Base-by-base conservation (phyloP, 2,888 invertebrate species). In the Aspidiotus rigidus region DNA sequence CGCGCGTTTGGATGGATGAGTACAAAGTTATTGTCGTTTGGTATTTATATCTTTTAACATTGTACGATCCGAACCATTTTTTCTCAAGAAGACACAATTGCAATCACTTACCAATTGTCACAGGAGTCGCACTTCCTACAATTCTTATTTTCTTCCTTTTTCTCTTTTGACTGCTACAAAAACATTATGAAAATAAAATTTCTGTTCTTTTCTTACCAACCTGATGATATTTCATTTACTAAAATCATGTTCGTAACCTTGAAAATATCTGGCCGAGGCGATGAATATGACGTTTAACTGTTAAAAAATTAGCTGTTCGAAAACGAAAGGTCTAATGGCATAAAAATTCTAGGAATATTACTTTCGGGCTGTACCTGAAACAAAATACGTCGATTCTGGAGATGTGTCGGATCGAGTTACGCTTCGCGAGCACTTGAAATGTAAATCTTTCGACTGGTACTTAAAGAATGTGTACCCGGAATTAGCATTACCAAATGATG, bases 1-100 rank as follows among this genome's bases (percentile, higher is more conserved):
- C 96, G 0, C 83, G 89, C 75, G 97, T 98, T 0, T 99, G 98
- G 98, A 87, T 99, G 89, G 98, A 98, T 77, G 88, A 93, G 60
- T 98, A 89, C 77, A 88, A 88, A 69, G 71, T 56, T 9, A 40
- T 59, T 54, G 56, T 7, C 56, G 56, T 56, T 15, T 11, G 7
- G 9, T 11, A 56, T 56, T 56, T 56, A 10, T 17, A 2, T n/a
- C 2, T 11, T 2, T 1, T n/a, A 10, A 7, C 11, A 15, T 56
- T 49, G 49, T 28, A 28, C 5, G 28, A 28, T 28, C 5, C 5
- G 28, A 28, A 28, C 28, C 28, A 3, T 28, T 28, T 3, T 28
- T 28, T 28, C 5, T 28, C 5, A 28, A 28, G 28, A 28, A 28
- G 28, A 28, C 28, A 28, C 1, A 5, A 28, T 28, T 28, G 5